Evolutionary conservation across 2,888 invertebrate genomes (phyloP).

Genomic region (Callosobruchus maculatus): DNA sequence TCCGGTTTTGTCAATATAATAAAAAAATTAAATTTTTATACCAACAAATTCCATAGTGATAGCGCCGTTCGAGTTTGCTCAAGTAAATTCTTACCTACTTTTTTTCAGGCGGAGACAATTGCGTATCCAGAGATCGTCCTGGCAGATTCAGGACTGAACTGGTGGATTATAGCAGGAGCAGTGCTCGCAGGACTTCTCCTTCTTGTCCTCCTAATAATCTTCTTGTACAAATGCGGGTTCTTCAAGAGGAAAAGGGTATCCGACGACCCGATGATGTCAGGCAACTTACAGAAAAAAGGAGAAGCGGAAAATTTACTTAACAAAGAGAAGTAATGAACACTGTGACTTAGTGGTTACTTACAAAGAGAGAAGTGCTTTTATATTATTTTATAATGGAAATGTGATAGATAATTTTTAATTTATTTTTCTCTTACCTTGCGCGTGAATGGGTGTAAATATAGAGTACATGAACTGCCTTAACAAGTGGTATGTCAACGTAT

Average conservation of each 20-base stretch:
- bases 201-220: slow-evolving; percentile 72
- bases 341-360: slow-evolving; percentile 5
- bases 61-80: too few species aligned
- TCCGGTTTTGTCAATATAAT: too few species aligned
- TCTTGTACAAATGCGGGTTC: slow-evolving; percentile 87
- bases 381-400: neutral
- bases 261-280: slow-evolving; percentile 70
- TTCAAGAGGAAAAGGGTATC: slow-evolving; percentile 71
- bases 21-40: too few species aligned
- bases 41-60: too few species aligned
- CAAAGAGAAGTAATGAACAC: slow-evolving; percentile 8
- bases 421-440: neutral
- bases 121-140: slow-evolving; percentile 81
- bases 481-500: neutral
- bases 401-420: neutral
- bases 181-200: slow-evolving; percentile 80
- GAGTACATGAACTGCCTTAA: neutral
- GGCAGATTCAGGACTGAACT: slow-evolving; percentile 71
- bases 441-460: neutral
- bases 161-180: slow-evolving; percentile 85
- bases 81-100: too few species aligned
- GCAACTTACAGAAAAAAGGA: slow-evolving; percentile 47
- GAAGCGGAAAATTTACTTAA: slow-evolving; percentile 31
- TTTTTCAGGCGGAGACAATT: slow-evolving; percentile 70
- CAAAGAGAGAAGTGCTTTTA: neutral